These are phyloP conservation scores for Leucoraja ocellata DNA, from an alignment of 2,797 vertebrate species.

Conservation along the genomic window DNA sequence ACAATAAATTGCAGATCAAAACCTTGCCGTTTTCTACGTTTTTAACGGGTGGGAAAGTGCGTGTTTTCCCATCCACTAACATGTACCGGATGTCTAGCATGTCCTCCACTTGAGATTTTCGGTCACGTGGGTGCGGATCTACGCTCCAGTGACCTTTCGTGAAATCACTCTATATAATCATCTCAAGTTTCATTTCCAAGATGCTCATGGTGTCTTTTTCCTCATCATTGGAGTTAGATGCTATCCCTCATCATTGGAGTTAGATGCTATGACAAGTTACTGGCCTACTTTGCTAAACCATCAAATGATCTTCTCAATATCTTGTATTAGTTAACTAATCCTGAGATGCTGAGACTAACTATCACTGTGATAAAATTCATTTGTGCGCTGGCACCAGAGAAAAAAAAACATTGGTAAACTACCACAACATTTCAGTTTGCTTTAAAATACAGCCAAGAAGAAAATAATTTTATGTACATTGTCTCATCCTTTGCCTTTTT, in stretches of 20 bases:
- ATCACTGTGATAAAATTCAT: not conserved
- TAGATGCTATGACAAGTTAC: not conserved
- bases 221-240: not conserved
- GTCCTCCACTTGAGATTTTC: too few relatives aligned
- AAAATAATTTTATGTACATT: not conserved
- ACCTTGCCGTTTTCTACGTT: too few relatives aligned
- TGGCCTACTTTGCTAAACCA: not conserved
- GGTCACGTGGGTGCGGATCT: too few relatives aligned
- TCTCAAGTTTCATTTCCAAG: too few relatives aligned
- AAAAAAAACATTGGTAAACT: not conserved
- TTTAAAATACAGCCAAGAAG: not conserved
- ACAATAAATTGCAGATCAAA: too few relatives aligned
- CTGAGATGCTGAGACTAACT: not conserved
- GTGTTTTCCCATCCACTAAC: too few relatives aligned
- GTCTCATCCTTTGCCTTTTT: not conserved
- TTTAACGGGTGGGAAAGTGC: too few relatives aligned
- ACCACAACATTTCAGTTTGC: not conserved
- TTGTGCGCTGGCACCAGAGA: not conserved
- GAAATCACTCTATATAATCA: too few relatives aligned
- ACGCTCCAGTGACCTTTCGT: too few relatives aligned
- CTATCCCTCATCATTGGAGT: not conserved
- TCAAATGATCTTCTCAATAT: not conserved
- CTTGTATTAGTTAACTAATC: not conserved
- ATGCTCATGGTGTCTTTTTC: not conserved
- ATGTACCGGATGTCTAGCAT: too few relatives aligned